Conservation (phyloP, 2,797 vertebrate genomes). For the Balearica regulorum region DNA sequence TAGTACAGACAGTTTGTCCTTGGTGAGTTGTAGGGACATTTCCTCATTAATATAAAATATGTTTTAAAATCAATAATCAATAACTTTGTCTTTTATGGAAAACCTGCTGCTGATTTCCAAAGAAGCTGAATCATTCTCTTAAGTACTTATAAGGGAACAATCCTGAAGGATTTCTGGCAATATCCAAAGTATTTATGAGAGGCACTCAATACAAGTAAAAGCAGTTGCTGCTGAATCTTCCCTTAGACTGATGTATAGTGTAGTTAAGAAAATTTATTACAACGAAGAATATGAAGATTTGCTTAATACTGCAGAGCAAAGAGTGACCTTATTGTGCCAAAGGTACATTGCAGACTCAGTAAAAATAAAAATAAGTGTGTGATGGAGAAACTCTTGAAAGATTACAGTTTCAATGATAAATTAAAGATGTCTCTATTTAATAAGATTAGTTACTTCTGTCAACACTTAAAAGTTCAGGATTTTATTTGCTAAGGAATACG, state of each 20-base stretch:
- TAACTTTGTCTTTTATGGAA: background rate
- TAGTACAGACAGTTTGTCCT: background rate
- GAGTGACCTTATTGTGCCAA: background rate
- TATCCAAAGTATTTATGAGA: background rate
- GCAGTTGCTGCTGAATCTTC: background rate
- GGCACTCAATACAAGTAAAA: background rate
- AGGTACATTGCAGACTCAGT: background rate
- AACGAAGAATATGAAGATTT: background rate
- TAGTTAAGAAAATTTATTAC: conserved; percentile 19
- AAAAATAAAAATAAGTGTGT: background rate
- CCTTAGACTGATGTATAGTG: background rate
- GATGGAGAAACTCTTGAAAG: background rate
- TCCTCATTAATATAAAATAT: background rate
- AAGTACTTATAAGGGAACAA: background rate
- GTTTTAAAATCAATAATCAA: background rate
- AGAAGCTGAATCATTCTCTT: background rate
- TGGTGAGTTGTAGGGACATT: background rate
- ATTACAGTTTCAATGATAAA: background rate
- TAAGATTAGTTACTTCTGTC: background rate
- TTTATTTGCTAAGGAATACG: background rate
- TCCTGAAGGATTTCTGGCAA: background rate
- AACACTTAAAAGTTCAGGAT: background rate
- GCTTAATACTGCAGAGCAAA: background rate
- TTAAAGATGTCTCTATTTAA: background rate
- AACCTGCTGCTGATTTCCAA: background rate